Conservation (phyloP, 2,888 invertebrate genomes). For the Pammene aurita region DNA sequence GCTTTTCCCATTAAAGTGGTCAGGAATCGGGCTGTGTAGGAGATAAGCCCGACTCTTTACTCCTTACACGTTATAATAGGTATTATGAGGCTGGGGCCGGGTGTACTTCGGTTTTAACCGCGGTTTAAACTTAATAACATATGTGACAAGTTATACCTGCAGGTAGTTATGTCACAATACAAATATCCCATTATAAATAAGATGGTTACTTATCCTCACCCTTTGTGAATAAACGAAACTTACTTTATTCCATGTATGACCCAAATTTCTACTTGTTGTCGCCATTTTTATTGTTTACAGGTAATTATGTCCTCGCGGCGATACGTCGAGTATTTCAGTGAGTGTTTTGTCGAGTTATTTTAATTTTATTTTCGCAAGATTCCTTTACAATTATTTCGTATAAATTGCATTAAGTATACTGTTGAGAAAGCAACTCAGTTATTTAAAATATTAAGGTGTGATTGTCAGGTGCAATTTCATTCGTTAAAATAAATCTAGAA, state of each 20-base stretch:
- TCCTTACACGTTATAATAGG: slow-evolving; percentile 79
- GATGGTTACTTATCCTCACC: too few species aligned
- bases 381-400: neutral
- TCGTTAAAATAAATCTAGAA: neutral
- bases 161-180: neutral
- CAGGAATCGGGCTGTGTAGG: slow-evolving; percentile 77
- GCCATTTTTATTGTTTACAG: neutral
- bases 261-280: neutral
- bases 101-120: slow-evolving; percentile 66
- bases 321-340: neutral
- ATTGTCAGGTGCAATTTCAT: neutral
- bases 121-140: slow-evolving; percentile 65
- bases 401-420: neutral
- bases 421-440: neutral
- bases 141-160: slow-evolving; percentile 47
- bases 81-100: slow-evolving; percentile 70
- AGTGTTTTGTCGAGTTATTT: too few species aligned
- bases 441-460: neutral
- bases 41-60: slow-evolving; percentile 82
- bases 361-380: neutral
- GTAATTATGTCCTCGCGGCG: slow-evolving; percentile 3
- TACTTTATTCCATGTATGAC: neutral
- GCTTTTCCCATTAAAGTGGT: slow-evolving; percentile 84
- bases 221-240: neutral
- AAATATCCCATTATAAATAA: too few species aligned